phyloP scores from a whole-genome alignment of 2,888 invertebrate genomes.

The Amiota mariae region DNA sequence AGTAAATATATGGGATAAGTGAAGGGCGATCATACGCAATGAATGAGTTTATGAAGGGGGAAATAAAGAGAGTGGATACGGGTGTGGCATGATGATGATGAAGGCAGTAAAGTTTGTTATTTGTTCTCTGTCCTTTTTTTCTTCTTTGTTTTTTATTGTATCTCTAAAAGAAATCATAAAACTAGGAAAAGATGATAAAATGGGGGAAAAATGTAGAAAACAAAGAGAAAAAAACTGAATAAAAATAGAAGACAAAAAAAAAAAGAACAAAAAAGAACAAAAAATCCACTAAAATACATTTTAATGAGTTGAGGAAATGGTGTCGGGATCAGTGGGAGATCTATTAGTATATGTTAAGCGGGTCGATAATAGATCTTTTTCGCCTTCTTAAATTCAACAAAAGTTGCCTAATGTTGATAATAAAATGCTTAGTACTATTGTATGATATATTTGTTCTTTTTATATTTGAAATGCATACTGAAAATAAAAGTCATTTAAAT shows the following conservation, averaged over 20 bases:
- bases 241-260: neutral
- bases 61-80: neutral
- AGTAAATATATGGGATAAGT: neutral
- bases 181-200: neutral
- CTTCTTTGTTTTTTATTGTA: slow-evolving; percentile 29
- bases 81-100: no score
- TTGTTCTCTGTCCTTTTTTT: neutral
- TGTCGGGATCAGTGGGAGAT: slow-evolving; percentile 29
- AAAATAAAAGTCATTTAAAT: no score
- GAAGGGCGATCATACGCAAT: slow-evolving; percentile 7
- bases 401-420: no score
- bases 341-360: neutral
- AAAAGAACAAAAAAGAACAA: slow-evolving; percentile 25
- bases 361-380: no score
- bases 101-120: neutral
- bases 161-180: slow-evolving; percentile 15
- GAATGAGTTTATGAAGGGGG: neutral
- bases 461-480: no score
- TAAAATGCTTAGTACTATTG: no score
- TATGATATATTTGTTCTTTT: no score
- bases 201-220: neutral
- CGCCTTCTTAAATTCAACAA: no score
- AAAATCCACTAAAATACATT: slow-evolving; percentile 44
- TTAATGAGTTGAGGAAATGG: slow-evolving; percentile 32
- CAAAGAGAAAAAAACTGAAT: slow-evolving; percentile 21